Base-by-base conservation (phyloP, 2,888 invertebrate genomes). In the Malthinus seriepunctatus region DNA sequence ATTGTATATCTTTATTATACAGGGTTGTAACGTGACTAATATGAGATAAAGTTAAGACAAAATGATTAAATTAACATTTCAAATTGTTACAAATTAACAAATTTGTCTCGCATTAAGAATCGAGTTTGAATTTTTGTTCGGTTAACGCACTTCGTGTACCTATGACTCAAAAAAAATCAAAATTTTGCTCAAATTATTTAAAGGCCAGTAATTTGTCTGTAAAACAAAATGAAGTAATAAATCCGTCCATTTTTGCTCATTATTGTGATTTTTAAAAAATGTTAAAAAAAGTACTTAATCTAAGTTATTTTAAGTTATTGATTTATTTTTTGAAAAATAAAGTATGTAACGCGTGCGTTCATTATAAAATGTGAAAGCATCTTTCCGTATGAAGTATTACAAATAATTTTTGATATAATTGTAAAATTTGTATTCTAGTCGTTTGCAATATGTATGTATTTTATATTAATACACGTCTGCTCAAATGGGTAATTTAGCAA, bases 361-460 rank as follows among this genome's bases (percentile, higher is more conserved):
- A 42, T 32, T 51, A 51, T 42, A 52, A 33, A 33, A 14, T 38
- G 38, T 44, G 39, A 52, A 54, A 49, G 48, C 53, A 55, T 59
- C 58, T 59, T 59, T 56, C 55, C 55, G 42, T 51, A 56, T 39
- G 37, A 60, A 60, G 60, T 60, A 60, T 60, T 60, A 59, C 31
- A 15, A 46, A 57, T 56, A 51, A 63, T 61, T 60, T 23, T 66
- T 66, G 56, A 63, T 67, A 63, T 65, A 69, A 64, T 65, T 69
- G 67, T 69, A 67, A 67, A 65, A 57, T 50, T 61, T 68, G 66
- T 71, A 70, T 69, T 72, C 72, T 72, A 73, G 72, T 73, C 72
- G 64, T 69, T 69, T 70, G 69, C 70, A 71, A 70, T 71, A 70
- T 69, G 67, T 72, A 69, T 71, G n/a, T n/a, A n/a, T n/a, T n/a